Conservation (phyloP, 2,113 vertebrate genomes). For the Speoplatyrhinus poulsoni region DNA sequence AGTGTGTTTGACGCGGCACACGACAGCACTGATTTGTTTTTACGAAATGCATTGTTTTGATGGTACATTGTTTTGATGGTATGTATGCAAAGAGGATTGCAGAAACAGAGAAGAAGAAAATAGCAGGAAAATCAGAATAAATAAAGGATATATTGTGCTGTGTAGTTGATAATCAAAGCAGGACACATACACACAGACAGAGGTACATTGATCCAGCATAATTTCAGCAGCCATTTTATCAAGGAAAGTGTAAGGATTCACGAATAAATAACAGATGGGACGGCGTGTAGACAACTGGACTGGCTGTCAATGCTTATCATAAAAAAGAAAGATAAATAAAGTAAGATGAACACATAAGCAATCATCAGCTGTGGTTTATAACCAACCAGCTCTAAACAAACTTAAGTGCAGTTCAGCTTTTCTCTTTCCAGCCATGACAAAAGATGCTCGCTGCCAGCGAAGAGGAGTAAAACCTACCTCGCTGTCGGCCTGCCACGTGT, state of each 20-base stretch:
- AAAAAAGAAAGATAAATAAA: not conserved
- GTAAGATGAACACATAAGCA: not conserved
- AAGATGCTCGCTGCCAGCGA: slow-evolving; percentile 33
- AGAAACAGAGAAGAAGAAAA: not conserved
- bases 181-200: not conserved
- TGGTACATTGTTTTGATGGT: slow-evolving; percentile 1
- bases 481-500: slow-evolving; percentile 59
- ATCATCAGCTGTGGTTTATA: not conserved
- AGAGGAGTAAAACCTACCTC: slow-evolving; percentile 23
- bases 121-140: slow-evolving; percentile 2
- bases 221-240: slow-evolving; percentile 13
- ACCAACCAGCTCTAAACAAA: slow-evolving; percentile 6
- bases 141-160: not conserved
- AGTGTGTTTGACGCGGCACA: slow-evolving; percentile 42
- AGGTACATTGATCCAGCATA: not conserved
- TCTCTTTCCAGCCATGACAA: slow-evolving; percentile 15
- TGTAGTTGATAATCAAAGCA: not conserved
- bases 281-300: not conserved
- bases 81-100: not conserved
- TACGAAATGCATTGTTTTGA: slow-evolving; percentile 16
- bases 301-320: not conserved
- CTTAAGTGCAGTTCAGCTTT: not conserved
- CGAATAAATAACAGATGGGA: slow-evolving; percentile 9
- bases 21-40: slow-evolving; percentile 32
- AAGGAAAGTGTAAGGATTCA: slow-evolving; percentile 9